Conservation (phyloP, 2,113 vertebrate species). For the Pteronura brasiliensis region DNA sequence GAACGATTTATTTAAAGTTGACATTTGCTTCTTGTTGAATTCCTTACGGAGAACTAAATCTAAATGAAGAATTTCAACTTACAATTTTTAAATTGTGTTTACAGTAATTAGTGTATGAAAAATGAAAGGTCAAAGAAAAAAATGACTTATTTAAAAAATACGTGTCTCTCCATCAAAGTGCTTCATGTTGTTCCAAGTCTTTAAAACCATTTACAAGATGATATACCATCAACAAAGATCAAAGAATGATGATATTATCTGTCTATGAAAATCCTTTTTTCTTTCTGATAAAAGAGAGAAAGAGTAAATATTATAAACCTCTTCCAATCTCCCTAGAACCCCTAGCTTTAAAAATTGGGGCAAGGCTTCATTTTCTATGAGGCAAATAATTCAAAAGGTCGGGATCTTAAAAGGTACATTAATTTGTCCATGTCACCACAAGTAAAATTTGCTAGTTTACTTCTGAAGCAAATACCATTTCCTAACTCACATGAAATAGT, state of each 20-base stretch:
- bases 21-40: constrained; percentile 35
- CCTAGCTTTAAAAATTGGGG: neutral
- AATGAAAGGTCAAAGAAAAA: constrained; percentile 42
- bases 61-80: constrained; percentile 41
- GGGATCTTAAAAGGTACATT: neutral
- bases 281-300: constrained; percentile 1
- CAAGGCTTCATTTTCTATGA: neutral
- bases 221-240: constrained; percentile 5
- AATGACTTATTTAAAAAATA: constrained; percentile 32
- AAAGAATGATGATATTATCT: neutral
- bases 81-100: neutral
- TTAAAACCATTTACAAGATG: neutral
- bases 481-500: neutral
- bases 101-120: neutral
- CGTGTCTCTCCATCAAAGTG: neutral
- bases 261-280: neutral
- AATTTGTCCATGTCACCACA: neutral
- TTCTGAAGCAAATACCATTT: neutral
- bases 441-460: neutral
- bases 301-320: neutral
- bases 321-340: neutral
- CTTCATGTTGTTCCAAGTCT: constrained; percentile 1
- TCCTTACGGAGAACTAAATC: neutral
- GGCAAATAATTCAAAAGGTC: neutral
- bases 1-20: constrained; percentile 39